Conservation (phyloP, 2,113 vertebrate species). For the Symphodus melops region DNA sequence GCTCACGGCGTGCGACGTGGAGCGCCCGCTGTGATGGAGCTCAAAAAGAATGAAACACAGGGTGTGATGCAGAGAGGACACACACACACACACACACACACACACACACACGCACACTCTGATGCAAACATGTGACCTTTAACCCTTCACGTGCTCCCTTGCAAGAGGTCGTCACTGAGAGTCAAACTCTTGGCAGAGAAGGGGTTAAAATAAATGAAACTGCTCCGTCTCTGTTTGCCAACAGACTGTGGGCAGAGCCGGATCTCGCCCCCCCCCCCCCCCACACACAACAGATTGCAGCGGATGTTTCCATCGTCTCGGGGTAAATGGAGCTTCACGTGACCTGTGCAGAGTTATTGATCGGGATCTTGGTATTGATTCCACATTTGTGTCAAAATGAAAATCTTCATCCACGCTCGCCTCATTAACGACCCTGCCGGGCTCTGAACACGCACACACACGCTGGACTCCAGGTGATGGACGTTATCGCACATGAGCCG, state of each 20-base stretch:
- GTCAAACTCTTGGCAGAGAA: too few species aligned
- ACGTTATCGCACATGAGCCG: not conserved
- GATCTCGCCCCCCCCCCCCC: too few species aligned
- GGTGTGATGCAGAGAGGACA: too few species aligned
- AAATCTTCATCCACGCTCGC: conserved; percentile 11
- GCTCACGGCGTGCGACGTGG: conserved; percentile 40
- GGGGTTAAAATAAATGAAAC: not conserved
- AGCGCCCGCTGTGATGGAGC: conserved; percentile 58
- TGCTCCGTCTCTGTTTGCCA: not conserved
- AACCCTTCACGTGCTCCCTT: too few species aligned
- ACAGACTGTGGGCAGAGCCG: not conserved
- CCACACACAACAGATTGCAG: conserved; percentile 1
- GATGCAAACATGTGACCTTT: too few species aligned
- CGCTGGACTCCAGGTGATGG: too few species aligned
- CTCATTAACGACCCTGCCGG: conserved; percentile 13
- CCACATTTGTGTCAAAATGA: conserved; percentile 13
- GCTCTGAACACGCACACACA: not conserved
- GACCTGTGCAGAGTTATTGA: conserved; percentile 30
- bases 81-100: too few species aligned
- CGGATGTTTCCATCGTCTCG: conserved; percentile 19
- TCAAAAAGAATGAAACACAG: conserved; percentile 45
- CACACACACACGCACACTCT: too few species aligned
- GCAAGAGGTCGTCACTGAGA: too few species aligned
- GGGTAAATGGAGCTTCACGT: conserved; percentile 19
- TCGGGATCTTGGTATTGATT: conserved; percentile 24